Conservation (phyloP, 1,140 invertebrate genomes). For the Saxidomus purpurata region DNA sequence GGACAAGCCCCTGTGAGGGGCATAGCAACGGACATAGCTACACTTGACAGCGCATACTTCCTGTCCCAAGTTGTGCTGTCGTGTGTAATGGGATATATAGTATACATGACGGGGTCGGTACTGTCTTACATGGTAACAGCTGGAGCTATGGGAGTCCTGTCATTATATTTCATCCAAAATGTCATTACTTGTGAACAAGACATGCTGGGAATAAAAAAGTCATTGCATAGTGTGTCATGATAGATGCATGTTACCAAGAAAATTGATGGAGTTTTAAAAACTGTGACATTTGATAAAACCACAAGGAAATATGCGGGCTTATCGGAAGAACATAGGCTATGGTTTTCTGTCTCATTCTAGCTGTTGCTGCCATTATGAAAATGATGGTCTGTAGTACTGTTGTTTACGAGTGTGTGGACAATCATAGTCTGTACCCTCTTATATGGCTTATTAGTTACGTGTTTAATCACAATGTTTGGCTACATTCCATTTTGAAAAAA, state of each 20-base stretch:
- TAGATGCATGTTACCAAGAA: neutral
- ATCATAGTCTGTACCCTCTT: no score
- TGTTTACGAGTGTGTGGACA: no score
- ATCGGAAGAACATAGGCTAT: no score
- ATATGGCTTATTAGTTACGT: no score
- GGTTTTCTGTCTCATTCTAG: no score
- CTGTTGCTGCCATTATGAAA: no score
- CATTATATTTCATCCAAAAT: slow-evolving; percentile 79
- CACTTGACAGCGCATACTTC: slow-evolving; percentile 87
- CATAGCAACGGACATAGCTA: slow-evolving; percentile 87
- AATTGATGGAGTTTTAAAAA: neutral
- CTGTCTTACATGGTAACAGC: slow-evolving; percentile 86
- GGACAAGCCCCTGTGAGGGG: slow-evolving; percentile 78
- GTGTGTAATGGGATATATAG: slow-evolving; percentile 86
- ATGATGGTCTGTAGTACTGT: no score
- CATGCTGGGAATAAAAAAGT: slow-evolving; percentile 32
- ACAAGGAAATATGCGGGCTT: neutral
- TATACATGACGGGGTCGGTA: slow-evolving; percentile 85
- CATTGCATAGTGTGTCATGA: neutral
- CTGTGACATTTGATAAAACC: neutral
- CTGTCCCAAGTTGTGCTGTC: slow-evolving; percentile 87
- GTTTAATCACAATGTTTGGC: no score
- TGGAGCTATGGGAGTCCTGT: slow-evolving; percentile 81
- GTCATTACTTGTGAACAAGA: slow-evolving; percentile 78
- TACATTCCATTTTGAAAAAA: no score